Percentiles rank a stretch among this genome's conserved stretches.
Evolutionary conservation across 2,797 vertebrate genomes (phyloP).

Genomic region (Anguilla pacifica): DNA sequence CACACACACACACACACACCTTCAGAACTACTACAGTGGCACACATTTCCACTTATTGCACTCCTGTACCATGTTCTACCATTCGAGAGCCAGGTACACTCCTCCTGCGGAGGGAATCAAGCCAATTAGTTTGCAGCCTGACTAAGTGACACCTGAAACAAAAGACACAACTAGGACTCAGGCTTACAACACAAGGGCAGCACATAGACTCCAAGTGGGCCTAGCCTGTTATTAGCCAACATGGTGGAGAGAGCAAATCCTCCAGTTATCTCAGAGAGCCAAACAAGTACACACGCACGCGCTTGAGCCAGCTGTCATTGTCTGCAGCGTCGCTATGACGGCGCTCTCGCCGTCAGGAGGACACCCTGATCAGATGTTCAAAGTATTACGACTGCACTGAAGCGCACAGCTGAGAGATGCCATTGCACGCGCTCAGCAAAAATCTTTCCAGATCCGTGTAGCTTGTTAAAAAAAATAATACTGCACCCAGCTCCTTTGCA

Average conservation of each 20-base stretch:
- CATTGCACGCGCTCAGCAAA: constrained; percentile 3
- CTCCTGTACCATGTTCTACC: neutral
- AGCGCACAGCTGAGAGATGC: neutral
- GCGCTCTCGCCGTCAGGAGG: neutral
- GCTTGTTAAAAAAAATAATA: neutral
- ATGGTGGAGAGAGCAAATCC: neutral
- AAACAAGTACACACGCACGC: neutral
- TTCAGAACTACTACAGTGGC: neutral
- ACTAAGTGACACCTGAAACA: neutral
- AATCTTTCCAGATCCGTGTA: neutral
- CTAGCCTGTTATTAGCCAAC: neutral
- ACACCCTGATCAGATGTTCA: neutral
- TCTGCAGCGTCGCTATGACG: neutral
- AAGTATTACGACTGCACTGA: neutral
- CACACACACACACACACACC: neutral
- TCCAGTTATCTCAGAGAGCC: neutral
- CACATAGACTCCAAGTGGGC: neutral
- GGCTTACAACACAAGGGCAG: neutral
- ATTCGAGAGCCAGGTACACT: neutral
- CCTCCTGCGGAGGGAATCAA: neutral
- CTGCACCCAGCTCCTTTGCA: neutral
- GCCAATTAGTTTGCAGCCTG: neutral
- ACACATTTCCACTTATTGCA: neutral
- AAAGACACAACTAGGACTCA: neutral
- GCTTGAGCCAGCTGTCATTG: neutral